Evolutionary conservation across 2,888 invertebrate species (phyloP).

Genomic region (Orthosia gracilis): DNA sequence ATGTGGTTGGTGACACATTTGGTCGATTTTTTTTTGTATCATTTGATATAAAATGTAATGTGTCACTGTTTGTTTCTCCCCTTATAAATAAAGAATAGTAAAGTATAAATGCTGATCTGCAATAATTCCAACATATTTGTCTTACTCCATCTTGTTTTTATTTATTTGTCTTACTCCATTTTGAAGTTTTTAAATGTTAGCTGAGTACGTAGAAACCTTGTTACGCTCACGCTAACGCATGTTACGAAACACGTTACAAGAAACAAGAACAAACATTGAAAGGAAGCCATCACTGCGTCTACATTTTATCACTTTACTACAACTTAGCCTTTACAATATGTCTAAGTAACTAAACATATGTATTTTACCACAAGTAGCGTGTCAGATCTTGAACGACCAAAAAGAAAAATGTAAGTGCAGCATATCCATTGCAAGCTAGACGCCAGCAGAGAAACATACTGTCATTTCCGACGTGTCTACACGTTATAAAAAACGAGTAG

Average conservation of each 20-base stretch:
- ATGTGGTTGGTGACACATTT: too few species aligned
- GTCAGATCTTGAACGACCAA: conserved; percentile 19
- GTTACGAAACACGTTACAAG: conserved; percentile 1
- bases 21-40: too few species aligned
- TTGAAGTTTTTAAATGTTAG: background rate
- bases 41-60: too few species aligned
- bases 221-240: background rate
- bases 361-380: conserved; percentile 6
- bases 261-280: conserved; percentile 8
- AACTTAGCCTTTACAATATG: background rate
- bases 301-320: conserved; percentile 13
- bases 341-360: conserved; percentile 2
- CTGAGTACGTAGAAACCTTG: background rate
- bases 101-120: too few species aligned
- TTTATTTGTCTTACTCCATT: too few species aligned
- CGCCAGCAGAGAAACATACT: conserved; percentile 31
- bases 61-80: too few species aligned
- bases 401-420: conserved; percentile 34
- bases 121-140: background rate
- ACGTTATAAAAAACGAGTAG: conserved; percentile 22
- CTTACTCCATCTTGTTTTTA: background rate
- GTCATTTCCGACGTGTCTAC: conserved; percentile 42
- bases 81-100: too few species aligned
- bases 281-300: background rate
- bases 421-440: conserved; percentile 36